These are phyloP conservation scores for Choreutis nemorana DNA, from an alignment of 2,888 invertebrate genomes.

Conservation along the genomic window DNA sequence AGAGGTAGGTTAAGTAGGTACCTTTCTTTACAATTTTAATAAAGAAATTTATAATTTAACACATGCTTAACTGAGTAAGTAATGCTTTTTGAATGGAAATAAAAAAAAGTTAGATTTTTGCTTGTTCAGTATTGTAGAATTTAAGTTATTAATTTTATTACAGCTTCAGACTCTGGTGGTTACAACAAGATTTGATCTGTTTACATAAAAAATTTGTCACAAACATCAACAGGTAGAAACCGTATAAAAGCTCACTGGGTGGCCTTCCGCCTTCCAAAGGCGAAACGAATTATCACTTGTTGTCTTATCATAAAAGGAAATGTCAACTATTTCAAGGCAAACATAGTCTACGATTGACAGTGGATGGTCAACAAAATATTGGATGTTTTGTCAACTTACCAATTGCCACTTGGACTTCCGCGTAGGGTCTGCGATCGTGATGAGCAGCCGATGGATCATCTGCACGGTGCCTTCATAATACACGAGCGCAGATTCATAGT, in stretches of 20 bases:
- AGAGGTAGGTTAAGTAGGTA: too few relatives aligned
- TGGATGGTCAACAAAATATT: slow-evolving; percentile 4
- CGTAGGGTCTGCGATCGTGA: slow-evolving; percentile 80
- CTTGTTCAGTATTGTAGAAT: too few relatives aligned
- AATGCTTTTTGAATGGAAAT: too few relatives aligned
- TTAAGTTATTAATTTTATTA: too few relatives aligned
- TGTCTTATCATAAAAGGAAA: slow-evolving; percentile 52
- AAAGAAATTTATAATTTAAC: too few relatives aligned
- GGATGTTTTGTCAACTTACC: slow-evolving; percentile 57
- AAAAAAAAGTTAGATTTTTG: too few relatives aligned
- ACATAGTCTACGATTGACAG: slow-evolving; percentile 18
- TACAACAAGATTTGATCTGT: too few relatives aligned
- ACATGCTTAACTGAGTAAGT: too few relatives aligned
- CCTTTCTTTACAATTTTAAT: too few relatives aligned
- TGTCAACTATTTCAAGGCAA: slow-evolving; percentile 43
- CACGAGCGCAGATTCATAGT: slow-evolving; percentile 93
- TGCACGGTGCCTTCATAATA: slow-evolving; percentile 94
- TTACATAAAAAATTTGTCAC: too few relatives aligned
- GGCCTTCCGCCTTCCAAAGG: slow-evolving; percentile 46
- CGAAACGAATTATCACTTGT: slow-evolving; percentile 42
- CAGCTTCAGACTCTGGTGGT: too few relatives aligned
- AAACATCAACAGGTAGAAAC: too few relatives aligned
- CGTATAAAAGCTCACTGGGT: slow-evolving; percentile 21
- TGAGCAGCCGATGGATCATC: slow-evolving; percentile 86
- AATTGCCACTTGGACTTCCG: slow-evolving; percentile 90